These are phyloP conservation scores for Neuroscelio doddi DNA, from an alignment of 2,888 invertebrate species.

Conservation along the genomic window DNA sequence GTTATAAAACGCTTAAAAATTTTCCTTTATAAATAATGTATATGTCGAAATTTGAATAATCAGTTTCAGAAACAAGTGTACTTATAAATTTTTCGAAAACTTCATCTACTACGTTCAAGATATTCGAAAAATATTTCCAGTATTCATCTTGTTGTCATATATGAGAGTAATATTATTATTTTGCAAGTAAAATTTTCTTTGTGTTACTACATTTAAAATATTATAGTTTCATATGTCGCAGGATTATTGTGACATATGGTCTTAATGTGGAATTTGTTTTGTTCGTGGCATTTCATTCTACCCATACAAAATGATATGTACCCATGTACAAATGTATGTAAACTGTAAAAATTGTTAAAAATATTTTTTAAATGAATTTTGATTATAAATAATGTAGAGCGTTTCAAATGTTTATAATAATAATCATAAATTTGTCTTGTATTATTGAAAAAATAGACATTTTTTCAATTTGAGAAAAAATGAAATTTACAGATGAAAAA, in stretches of 20 bases:
- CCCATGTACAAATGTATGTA: not conserved
- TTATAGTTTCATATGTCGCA: slow-evolving; percentile 12
- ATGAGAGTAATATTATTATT: slow-evolving; percentile 1
- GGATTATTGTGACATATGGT: slow-evolving; percentile 17
- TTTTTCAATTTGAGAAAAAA: too few relatives aligned
- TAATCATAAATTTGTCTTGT: too few relatives aligned
- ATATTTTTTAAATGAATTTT: too few relatives aligned
- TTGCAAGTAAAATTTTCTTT: not conserved
- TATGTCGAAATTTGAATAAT: too few relatives aligned
- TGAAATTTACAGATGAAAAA: too few relatives aligned
- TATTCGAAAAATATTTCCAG: not conserved
- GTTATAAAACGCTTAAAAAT: too few relatives aligned
- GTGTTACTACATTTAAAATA: slow-evolving; percentile 11
- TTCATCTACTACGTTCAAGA: not conserved
- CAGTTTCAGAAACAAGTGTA: too few relatives aligned
- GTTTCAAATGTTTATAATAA: too few relatives aligned
- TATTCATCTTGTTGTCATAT: slow-evolving; percentile 4
- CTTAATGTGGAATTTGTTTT: slow-evolving; percentile 18
- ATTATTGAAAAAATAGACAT: too few relatives aligned
- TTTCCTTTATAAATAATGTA: too few relatives aligned
- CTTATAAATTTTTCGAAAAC: not conserved
- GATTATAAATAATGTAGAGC: too few relatives aligned
- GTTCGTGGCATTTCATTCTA: slow-evolving; percentile 17
- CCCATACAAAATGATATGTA: slow-evolving; percentile 11
- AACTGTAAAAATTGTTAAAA: slow-evolving; percentile 3